Percentiles rank a stretch among this genome's conserved stretches.
These are phyloP conservation scores for Poeciliopsis paucimaculata DNA, from an alignment of 2,797 vertebrate species.

Conservation along the genomic window DNA sequence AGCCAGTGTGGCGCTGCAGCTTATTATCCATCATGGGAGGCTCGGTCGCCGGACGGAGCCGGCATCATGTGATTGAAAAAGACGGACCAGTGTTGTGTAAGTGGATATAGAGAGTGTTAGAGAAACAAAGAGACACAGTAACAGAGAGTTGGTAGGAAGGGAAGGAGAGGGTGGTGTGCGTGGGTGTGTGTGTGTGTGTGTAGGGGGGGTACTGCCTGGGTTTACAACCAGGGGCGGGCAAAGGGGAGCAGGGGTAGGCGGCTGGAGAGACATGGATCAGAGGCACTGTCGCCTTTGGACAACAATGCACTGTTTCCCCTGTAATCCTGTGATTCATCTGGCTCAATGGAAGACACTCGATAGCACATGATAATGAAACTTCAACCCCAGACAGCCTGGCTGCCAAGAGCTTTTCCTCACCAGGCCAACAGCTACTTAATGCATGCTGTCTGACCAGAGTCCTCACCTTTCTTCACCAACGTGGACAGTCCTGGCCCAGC, in stretches of 20 bases:
- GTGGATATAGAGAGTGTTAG: constrained; percentile 19
- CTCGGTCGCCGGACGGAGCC: constrained; percentile 27
- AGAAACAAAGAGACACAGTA: constrained; percentile 14
- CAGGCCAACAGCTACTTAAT: constrained; percentile 63
- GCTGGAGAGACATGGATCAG: constrained; percentile 64
- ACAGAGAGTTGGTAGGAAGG: constrained; percentile 30
- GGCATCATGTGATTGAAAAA: constrained; percentile 20
- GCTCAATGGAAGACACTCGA: constrained; percentile 74
- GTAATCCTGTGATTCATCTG: constrained; percentile 75
- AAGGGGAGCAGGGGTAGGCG: constrained; percentile 45
- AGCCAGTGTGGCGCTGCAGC: constrained; percentile 49
- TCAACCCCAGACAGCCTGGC: constrained; percentile 72
- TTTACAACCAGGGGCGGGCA: constrained; percentile 60
- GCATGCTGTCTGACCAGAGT: constrained; percentile 49
- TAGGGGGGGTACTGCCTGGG: constrained; percentile 34
- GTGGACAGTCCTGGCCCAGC: constrained; percentile 32
- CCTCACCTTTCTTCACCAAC: constrained; percentile 42
- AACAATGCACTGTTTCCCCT: constrained; percentile 74
- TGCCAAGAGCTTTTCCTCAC: constrained; percentile 70
- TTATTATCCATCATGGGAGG: constrained; percentile 45
- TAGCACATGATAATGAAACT: constrained; percentile 75
- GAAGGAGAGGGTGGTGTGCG: constrained; percentile 5
- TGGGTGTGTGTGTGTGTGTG: no score
- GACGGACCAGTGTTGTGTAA: constrained; percentile 3
- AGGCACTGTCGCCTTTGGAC: constrained; percentile 73